Evolutionary conservation across 2,888 invertebrate genomes (phyloP), one percentile per base, ranked within the genome.

Genomic region (Rosalia funebris): DNA sequence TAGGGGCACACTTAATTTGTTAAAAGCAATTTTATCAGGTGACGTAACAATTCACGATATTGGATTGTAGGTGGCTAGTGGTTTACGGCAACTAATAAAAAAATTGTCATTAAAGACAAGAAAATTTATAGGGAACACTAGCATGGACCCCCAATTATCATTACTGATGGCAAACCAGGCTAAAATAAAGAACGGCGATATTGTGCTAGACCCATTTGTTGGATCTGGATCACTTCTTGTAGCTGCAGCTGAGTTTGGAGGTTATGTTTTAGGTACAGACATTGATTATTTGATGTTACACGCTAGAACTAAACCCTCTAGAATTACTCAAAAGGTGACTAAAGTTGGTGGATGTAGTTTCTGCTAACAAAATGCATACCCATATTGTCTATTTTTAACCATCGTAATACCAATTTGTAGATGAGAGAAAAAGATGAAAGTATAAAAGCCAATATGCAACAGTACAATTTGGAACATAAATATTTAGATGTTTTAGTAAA

Each of bases 111-210:
- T 99, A 25, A 96, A 96, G 82, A 91, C 88, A 41, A 87, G 99
- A 1, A 92, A 92, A 81, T 99, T 98, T 80, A 98, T 99, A 74
- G 96, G 97, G 10, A 99, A 98, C 80, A 99, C 99, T 0, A 96
- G 95, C 70, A 99, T 99, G 99, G 98, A 99, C 79, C 92, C 98
- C 0, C 93, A 94, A 73, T 83, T 99, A 3, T 91, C 98, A 0
- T 82, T 99, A 45, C 83, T 99, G 54, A 98, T 98, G 96, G 93
- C 96, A 0, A 99, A 99, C 83, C 91, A 98, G 82, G 96, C 93
- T 0, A 84, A 89, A 79, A 88, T 95, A 2, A 81, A 82, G 53
- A 72, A 82, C 0, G 91, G 91, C 0, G 89, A 92, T 75, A 71
- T 98, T 0, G 89, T 96, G 31, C 84, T 95, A 31, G 99, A 99